Conservation (phyloP, 92 coral and sea anemone genomes). For the Parazoanthus darwini region DNA sequence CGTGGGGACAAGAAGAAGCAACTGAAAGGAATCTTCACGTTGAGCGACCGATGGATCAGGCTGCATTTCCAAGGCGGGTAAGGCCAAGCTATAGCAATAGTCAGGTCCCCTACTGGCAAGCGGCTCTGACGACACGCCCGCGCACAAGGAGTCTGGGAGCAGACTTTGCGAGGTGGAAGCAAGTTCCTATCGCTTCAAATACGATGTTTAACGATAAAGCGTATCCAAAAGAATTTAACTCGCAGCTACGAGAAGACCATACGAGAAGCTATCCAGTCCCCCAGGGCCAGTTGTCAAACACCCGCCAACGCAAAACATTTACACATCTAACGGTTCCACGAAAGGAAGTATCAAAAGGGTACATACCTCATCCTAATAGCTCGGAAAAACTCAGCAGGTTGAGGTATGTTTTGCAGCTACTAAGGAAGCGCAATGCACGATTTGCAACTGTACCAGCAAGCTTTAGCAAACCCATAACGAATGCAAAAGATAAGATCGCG, state of each 20-base stretch:
- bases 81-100: background rate
- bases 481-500: background rate
- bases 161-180: background rate
- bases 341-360: background rate
- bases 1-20: constrained; percentile 9
- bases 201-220: background rate
- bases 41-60: constrained; percentile 10
- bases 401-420: background rate
- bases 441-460: background rate
- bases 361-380: constrained; percentile 1
- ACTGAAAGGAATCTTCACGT: background rate
- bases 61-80: background rate
- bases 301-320: background rate
- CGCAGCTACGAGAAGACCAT: background rate
- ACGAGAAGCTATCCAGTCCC: background rate
- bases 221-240: background rate
- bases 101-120: background rate
- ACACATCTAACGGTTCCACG: background rate
- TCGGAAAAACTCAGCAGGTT: background rate
- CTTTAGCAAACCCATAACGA: background rate
- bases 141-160: background rate
- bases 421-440: constrained; percentile 29
- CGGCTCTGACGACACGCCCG: background rate
- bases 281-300: background rate
- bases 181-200: background rate